phyloP scores from a whole-genome alignment of 2,797 vertebrate species.

The Xyrichtys novacula region DNA sequence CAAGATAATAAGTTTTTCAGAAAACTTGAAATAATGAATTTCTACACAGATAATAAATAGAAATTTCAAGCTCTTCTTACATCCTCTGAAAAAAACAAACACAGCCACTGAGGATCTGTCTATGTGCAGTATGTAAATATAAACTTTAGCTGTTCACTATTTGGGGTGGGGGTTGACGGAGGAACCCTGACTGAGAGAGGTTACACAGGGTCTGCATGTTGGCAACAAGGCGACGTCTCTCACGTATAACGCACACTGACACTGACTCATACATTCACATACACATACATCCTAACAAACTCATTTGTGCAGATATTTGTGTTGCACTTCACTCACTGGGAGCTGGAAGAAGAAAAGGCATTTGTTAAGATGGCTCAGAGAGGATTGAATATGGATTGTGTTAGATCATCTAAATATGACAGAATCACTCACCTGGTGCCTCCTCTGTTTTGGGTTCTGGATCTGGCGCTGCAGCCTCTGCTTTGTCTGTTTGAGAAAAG shows the following conservation, averaged over 20 bases:
- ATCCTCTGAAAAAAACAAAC: conserved; percentile 31
- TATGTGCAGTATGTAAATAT: conserved; percentile 57
- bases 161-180: conserved; percentile 72
- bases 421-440: conserved; percentile 63
- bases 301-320: conserved; percentile 29
- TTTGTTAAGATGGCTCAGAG: background rate
- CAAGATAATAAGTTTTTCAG: conserved; percentile 7
- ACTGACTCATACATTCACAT: conserved; percentile 18
- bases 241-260: conserved; percentile 19
- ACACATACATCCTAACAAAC: conserved; percentile 39
- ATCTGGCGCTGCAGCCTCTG: conserved; percentile 49
- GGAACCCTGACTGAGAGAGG: conserved; percentile 48
- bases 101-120: conserved; percentile 22
- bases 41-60: conserved; percentile 59
- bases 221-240: conserved; percentile 75
- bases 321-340: conserved; percentile 62
- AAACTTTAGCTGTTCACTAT: conserved; percentile 31
- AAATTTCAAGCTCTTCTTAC: conserved; percentile 19
- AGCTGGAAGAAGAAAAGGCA: conserved; percentile 62
- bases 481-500: conserved; percentile 46
- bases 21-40: conserved; percentile 20
- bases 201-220: conserved; percentile 74
- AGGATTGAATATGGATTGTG: background rate
- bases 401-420: background rate
- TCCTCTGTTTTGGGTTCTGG: conserved; percentile 60